Conservation (phyloP, 1,140 invertebrate species). For the Lepidurus couesii region DNA sequence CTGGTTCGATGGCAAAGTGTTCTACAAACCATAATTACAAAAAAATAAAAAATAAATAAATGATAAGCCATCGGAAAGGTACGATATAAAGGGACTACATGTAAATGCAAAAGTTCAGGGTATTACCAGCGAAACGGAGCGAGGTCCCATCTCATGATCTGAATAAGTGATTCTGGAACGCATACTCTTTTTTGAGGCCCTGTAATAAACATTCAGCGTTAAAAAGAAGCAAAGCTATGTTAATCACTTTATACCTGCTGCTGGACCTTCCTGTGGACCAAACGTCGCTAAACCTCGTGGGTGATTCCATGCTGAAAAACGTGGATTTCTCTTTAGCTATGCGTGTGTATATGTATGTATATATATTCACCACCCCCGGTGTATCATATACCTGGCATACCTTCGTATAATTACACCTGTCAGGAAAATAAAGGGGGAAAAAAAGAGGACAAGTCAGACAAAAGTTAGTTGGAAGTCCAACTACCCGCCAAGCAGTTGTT, state of each 20-base stretch:
- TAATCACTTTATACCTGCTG: slow-evolving; percentile 29
- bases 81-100: neutral
- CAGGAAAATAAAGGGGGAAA: neutral
- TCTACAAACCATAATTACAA: slow-evolving; percentile 24
- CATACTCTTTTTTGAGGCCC: slow-evolving; percentile 16
- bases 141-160: slow-evolving; percentile 32
- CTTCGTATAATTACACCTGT: neutral
- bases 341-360: neutral
- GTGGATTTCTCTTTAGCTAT: neutral
- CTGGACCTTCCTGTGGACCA: slow-evolving; percentile 27
- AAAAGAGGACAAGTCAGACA: neutral
- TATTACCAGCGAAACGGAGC: slow-evolving; percentile 32
- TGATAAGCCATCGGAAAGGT: neutral
- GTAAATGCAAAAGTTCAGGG: neutral
- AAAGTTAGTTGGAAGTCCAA: neutral
- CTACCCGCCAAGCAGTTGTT: neutral
- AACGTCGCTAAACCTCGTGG: slow-evolving; percentile 29
- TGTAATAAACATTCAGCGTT: neutral
- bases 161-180: slow-evolving; percentile 26
- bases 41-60: neutral
- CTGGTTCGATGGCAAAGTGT: slow-evolving; percentile 31
- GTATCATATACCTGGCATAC: slow-evolving; percentile 8
- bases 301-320: slow-evolving; percentile 27
- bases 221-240: slow-evolving; percentile 5
- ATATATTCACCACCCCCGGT: neutral